phyloP scores from a whole-genome alignment of 2,113 vertebrate genomes.

The Mola mola region DNA sequence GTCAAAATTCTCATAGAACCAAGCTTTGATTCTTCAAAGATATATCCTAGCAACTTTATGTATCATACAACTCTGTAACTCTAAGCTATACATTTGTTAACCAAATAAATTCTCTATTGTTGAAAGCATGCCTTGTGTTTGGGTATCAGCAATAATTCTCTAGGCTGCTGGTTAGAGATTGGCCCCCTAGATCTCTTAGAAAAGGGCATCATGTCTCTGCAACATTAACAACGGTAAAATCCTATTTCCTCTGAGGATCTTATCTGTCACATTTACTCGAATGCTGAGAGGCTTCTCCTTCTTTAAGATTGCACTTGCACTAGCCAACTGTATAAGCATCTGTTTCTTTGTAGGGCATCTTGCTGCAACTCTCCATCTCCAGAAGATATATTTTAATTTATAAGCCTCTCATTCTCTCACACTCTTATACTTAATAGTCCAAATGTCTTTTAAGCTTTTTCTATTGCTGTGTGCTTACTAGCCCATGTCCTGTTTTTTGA shows the following conservation, averaged over 20 bases:
- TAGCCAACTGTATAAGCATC: neutral
- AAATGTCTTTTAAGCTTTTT: neutral
- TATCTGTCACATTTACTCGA: conserved; percentile 5
- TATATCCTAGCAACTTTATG: no score
- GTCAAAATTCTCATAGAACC: neutral
- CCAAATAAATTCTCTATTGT: no score
- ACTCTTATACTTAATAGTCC: neutral
- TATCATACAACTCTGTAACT: no score
- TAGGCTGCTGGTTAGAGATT: no score
- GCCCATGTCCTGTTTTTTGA: neutral
- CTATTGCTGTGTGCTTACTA: neutral
- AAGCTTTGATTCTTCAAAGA: neutral
- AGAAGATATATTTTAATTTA: conserved; percentile 18
- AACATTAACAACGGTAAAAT: conserved; percentile 11
- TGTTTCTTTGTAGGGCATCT: neutral
- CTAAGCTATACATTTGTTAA: no score
- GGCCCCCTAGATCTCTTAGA: no score
- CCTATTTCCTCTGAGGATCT: neutral
- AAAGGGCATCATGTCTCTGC: no score
- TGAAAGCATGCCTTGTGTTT: no score
- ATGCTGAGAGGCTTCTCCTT: conserved; percentile 1
- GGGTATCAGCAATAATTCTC: no score
- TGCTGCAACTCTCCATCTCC: neutral
- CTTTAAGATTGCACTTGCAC: no score
- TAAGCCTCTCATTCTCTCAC: neutral